Evolutionary conservation across 2,113 vertebrate genomes (phyloP).

Genomic region (Crypturellus undulatus): DNA sequence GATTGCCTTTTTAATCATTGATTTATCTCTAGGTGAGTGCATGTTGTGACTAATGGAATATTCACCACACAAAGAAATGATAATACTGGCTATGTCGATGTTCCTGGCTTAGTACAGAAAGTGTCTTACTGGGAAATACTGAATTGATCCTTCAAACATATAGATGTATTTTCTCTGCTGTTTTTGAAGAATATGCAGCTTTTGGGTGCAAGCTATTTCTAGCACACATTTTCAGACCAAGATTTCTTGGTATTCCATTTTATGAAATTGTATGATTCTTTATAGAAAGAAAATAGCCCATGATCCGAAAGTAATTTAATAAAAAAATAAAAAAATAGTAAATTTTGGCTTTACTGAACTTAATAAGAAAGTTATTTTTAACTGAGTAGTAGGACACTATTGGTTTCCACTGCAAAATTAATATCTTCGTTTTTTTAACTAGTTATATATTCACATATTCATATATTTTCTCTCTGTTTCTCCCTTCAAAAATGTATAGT

Average conservation of each 20-base stretch:
- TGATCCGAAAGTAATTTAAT: not conserved
- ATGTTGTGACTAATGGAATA: not conserved
- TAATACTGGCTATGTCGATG: not conserved
- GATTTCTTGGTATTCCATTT: not conserved
- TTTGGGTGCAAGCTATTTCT: not conserved
- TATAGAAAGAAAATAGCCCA: not conserved
- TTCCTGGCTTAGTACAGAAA: not conserved
- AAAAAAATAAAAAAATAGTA: not conserved
- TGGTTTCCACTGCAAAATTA: not conserved
- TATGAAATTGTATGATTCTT: not conserved
- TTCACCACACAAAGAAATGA: not conserved
- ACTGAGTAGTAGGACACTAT: not conserved
- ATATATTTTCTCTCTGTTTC: not conserved
- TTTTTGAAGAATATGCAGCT: not conserved
- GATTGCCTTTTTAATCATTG: not conserved
- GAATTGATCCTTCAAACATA: not conserved
- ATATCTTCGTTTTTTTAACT: not conserved
- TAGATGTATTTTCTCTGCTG: not conserved
- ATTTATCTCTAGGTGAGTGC: not conserved
- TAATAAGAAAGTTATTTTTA: not conserved
- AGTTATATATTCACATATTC: not conserved
- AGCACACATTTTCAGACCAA: not conserved
- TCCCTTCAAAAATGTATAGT: not conserved
- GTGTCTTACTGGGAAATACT: not conserved
- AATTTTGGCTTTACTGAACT: not conserved